These are phyloP conservation scores for Labia minor DNA, from an alignment of 2,888 invertebrate genomes.

Conservation along the genomic window DNA sequence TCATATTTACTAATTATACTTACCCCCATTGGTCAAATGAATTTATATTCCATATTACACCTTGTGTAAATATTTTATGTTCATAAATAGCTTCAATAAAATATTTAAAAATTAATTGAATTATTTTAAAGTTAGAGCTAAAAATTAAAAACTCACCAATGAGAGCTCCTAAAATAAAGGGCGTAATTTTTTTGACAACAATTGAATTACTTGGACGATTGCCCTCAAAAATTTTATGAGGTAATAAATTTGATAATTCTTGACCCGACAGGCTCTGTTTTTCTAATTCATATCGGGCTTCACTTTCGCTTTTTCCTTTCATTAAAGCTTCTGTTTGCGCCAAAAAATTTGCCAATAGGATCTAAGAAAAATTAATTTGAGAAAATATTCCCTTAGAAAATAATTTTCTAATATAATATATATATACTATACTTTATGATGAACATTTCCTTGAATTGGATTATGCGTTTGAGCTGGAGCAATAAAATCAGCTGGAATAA, in stretches of 20 bases:
- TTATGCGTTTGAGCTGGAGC: slow-evolving; percentile 88
- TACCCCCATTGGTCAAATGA: slow-evolving; percentile 99
- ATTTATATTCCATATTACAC: slow-evolving; percentile 98
- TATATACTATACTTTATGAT: slow-evolving; percentile 57
- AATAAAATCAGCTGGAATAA: slow-evolving; percentile 95
- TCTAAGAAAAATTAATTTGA: slow-evolving; percentile 37
- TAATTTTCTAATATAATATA: background rate
- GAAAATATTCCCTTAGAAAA: slow-evolving; percentile 9
- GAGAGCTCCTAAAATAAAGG: slow-evolving; percentile 83
- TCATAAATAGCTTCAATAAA: slow-evolving; percentile 78
- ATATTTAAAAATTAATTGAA: slow-evolving; percentile 13
- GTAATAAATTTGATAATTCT: slow-evolving; percentile 66
- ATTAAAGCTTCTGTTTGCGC: slow-evolving; percentile 98
- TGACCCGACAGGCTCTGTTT: slow-evolving; percentile 64
- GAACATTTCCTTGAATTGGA: slow-evolving; percentile 63
- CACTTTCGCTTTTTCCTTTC: slow-evolving; percentile 56
- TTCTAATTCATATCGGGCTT: slow-evolving; percentile 70
- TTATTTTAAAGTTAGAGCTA: too few species aligned
- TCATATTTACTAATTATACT: slow-evolving; percentile 31
- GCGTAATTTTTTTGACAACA: slow-evolving; percentile 79
- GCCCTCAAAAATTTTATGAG: slow-evolving; percentile 94
- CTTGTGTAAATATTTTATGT: slow-evolving; percentile 98
- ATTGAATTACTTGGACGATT: slow-evolving; percentile 97
- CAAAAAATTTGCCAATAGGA: slow-evolving; percentile 90
- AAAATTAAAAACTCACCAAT: slow-evolving; percentile 55